A percentile compares a stretch with the other conserved stretches of the same genome.
Conservation (phyloP, 2,888 invertebrate genomes). For the Latheticus oryzae region DNA sequence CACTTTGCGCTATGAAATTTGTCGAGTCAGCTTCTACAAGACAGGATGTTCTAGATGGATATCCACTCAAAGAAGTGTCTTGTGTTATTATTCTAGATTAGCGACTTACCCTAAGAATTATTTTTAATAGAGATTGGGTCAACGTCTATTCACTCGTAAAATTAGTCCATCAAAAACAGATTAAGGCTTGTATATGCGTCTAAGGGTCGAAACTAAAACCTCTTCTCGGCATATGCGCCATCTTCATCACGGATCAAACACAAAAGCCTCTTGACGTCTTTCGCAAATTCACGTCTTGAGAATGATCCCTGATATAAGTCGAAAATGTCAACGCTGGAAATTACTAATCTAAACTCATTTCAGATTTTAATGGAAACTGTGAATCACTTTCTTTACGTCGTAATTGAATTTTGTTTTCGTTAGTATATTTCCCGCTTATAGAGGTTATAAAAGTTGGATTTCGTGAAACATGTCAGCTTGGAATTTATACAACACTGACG, state of each 20-base stretch:
- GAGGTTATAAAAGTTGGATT: conserved; percentile 28
- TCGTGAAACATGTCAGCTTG: conserved; percentile 24
- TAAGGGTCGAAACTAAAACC: conserved; percentile 7
- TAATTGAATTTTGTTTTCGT: conserved; percentile 17
- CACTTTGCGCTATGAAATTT: conserved; percentile 50
- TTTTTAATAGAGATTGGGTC: neutral
- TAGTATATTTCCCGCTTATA: conserved; percentile 14
- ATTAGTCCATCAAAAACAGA: conserved; percentile 15
- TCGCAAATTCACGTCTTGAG: conserved; percentile 6
- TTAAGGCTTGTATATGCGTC: conserved; percentile 8
- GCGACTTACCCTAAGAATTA: no score
- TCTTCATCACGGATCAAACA: neutral
- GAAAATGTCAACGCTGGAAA: neutral
- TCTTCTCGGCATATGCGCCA: neutral
- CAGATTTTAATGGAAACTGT: neutral
- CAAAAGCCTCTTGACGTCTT: conserved; percentile 1
- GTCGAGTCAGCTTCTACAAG: conserved; percentile 52
- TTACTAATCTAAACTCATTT: neutral
- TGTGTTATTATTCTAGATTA: neutral
- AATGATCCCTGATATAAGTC: neutral
- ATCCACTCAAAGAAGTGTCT: conserved; percentile 43
- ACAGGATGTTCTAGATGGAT: conserved; percentile 46
- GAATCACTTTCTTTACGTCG: neutral
- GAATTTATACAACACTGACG: conserved; percentile 24
- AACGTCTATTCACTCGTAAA: conserved; percentile 7